Evolutionary conservation across 2,888 invertebrate genomes (phyloP).

Genomic region (Ernsta delagoae): DNA sequence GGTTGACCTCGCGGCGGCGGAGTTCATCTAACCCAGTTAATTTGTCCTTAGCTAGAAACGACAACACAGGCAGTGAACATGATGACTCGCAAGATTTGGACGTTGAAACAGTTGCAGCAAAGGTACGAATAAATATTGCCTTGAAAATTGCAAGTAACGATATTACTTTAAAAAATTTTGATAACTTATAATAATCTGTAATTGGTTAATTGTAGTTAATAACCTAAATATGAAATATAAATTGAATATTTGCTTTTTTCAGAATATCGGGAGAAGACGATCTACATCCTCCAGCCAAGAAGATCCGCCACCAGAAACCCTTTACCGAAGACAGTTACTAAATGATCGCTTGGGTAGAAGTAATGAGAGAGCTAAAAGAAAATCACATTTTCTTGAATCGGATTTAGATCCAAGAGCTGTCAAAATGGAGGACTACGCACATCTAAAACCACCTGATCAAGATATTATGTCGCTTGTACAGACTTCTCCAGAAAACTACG

Average conservation of each 20-base stretch:
- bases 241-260: conserved; percentile 46
- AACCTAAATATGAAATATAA: too few species aligned
- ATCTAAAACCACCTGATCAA: conserved; percentile 88
- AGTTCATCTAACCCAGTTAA: conserved; percentile 94
- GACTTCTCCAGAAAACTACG: conserved; percentile 91
- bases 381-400: conserved; percentile 87
- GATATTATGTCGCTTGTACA: conserved; percentile 89
- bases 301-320: conserved; percentile 79
- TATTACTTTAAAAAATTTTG: background rate
- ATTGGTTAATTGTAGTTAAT: too few species aligned
- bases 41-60: conserved; percentile 86
- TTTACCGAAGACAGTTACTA: conserved; percentile 86
- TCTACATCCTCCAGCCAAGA: conserved; percentile 82
- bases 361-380: conserved; percentile 86
- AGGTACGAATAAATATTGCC: conserved; percentile 54
- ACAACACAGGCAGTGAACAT: conserved; percentile 84
- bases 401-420: conserved; percentile 88
- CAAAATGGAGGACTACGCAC: conserved; percentile 88
- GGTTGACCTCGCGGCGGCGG: conserved; percentile 86
- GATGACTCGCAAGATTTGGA: conserved; percentile 83
- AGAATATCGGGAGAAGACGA: conserved; percentile 79
- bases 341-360: conserved; percentile 86
- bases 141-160: background rate
- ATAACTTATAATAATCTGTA: background rate
- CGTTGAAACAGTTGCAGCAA: conserved; percentile 81